Evolutionary conservation across 2,888 invertebrate species (phyloP), one percentile per base, ranked within the genome.

Genomic region (Lysandra coridon): DNA sequence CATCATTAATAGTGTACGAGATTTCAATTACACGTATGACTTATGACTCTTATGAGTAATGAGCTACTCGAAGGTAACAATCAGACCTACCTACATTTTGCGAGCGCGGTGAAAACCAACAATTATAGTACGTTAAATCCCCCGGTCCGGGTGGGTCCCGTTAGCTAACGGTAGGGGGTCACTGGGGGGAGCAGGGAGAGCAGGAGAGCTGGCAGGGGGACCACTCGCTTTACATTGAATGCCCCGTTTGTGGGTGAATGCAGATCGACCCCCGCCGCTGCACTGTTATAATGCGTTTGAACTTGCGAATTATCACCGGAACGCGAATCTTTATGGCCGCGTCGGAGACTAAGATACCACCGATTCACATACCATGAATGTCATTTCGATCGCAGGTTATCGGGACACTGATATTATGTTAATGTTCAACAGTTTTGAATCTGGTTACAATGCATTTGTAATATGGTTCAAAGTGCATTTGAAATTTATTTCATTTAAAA

Each of bases 181-280:
- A 69, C 7, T n/a, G 23, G 62, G 64, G 64, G 64, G 64, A 7
- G 33, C 1, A 6, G 60, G 60, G 62, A 30, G 62, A n/a, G 2
- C 64, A 10, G 23, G 53, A 17, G 57, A 5, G 23, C 64, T 64
- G 23, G 57, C 57, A 57, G 57, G 57, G 57, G 57, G 57, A 49
- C 64, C 64, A 30, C 69, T 37, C 33, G 53, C 76, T 57, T 76
- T 76, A 57, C 76, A 76, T 76, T 76, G 17, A 76, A 76, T 57
- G 76, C 57, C 49, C 76, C 57, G 76, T 57, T 76, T 76, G 76
- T 57, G 53, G 53, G 76, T 53, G 57, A 76, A 57, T 57, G 57
- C 76, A 53, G 57, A 75, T 33, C 30, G 33, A 57, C 49, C 76
- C 33, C 33, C 76, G 64, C 3, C 64, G 64, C 14, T 53, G 33